Base-by-base conservation (phyloP, 2,888 invertebrate genomes). In the Scotopteryx bipunctaria region DNA sequence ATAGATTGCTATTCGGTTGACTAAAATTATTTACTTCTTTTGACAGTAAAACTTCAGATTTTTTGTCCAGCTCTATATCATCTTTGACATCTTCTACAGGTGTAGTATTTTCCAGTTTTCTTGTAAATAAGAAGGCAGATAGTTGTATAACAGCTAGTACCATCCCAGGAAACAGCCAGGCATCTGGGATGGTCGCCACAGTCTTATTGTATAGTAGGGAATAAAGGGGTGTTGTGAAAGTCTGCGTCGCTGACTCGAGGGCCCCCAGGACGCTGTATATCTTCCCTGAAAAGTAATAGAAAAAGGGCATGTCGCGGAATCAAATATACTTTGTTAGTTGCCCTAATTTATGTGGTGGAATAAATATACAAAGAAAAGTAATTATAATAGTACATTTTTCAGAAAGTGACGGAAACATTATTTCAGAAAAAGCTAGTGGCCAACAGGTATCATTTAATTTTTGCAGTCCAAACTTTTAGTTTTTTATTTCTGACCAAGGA, bases 231-330 rank as follows among this genome's bases (percentile, higher is more conserved):
- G 86, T 85, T 0, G 87, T 78, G 15, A 90, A 53, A 0, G 81
- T 84, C 52, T 88, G 88, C 3, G 82, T 82, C 1, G 88, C 88
- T n/a, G 88, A 88, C 64, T 91, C 90, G 9, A 91, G 54, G 1
- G 89, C 87, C 0, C 89, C 88, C 29, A 90, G 59, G 2, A 91
- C 85, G 57, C 90, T 89, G 77, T 88, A 91, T 51, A 91, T 87
- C 83, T 91, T 91, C 67, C 91, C 91, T 91, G 81, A 3, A 76
- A 54, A 55, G 15, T 23, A 31, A 41, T n/a, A n/a, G n/a, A n/a
- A n/a, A n/a, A n/a, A n/a, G n/a, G n/a, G n/a, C n/a, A n/a, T n/a
- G n/a, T n/a, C n/a, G n/a, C n/a, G n/a, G n/a, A n/a, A 11, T 15
- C 2, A 31, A 32, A 42, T 16, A 37, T 36, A 32, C 42, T 50